Percentiles rank a stretch among this genome's conserved stretches.
phyloP scores from a whole-genome alignment of 2,113 vertebrate species.

The Thryonomys swinderianus region DNA sequence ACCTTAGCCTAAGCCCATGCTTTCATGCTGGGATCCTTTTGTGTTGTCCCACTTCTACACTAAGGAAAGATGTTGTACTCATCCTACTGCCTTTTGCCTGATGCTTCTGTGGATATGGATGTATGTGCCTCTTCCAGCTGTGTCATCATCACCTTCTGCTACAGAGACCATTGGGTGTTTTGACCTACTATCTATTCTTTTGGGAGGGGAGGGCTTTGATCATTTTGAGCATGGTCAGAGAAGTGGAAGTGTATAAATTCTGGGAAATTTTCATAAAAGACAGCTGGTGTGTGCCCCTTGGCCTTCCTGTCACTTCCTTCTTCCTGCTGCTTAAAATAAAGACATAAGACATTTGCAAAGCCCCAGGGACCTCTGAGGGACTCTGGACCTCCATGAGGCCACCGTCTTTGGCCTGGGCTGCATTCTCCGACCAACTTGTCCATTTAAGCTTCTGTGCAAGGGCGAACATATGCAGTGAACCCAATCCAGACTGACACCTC shows the following conservation, averaged over 20 bases:
- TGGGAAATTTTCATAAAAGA: conserved; percentile 13
- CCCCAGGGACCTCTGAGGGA: neutral
- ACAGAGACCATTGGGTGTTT: neutral
- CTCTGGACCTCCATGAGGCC: neutral
- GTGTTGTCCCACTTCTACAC: neutral
- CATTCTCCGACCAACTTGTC: neutral
- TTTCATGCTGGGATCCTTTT: neutral
- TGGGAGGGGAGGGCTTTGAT: neutral
- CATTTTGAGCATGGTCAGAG: neutral
- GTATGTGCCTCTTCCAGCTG: neutral
- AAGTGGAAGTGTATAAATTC: neutral
- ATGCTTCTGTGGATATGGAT: neutral
- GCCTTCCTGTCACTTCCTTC: neutral
- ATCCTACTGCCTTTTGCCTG: neutral
- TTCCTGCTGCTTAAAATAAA: neutral
- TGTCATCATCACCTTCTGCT: neutral
- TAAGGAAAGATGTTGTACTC: neutral
- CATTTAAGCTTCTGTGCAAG: neutral
- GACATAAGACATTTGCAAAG: neutral
- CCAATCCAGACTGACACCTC: neutral
- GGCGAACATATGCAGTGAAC: neutral
- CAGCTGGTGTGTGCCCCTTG: neutral
- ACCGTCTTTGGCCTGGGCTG: neutral
- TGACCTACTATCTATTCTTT: neutral
- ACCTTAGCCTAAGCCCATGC: neutral